Conservation (phyloP, 2,113 vertebrate genomes). For the Atrichornis clamosus region DNA sequence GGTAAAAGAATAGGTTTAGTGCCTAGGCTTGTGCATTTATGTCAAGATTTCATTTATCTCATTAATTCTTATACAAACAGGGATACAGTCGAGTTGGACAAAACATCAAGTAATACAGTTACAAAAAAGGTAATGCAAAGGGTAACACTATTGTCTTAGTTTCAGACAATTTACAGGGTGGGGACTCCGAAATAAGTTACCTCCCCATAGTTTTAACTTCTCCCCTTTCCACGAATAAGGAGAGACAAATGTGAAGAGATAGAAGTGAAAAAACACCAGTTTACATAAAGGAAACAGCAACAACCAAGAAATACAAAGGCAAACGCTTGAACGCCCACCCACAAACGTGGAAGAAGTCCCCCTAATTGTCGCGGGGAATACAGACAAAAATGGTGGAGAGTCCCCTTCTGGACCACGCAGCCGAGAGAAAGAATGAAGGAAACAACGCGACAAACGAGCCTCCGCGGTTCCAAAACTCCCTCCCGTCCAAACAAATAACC, state of each 20-base stretch:
- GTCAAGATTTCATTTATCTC: background rate
- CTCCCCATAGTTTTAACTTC: background rate
- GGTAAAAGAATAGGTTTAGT: background rate
- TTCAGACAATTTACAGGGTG: accelerated
- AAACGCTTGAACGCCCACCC: accelerated
- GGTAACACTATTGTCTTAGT: background rate
- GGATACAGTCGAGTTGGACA: background rate
- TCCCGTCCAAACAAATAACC: background rate
- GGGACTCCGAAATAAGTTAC: background rate
- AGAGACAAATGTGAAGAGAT: background rate
- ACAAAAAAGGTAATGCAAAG: background rate
- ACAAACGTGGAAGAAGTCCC: background rate
- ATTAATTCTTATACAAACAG: background rate
- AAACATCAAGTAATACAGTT: background rate
- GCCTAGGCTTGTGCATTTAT: background rate
- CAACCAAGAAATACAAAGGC: background rate
- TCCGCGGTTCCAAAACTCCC: background rate
- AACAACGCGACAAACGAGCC: background rate
- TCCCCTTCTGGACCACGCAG: background rate
- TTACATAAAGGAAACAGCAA: background rate
- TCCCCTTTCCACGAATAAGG: background rate
- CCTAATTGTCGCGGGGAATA: accelerated
- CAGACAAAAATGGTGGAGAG: background rate
- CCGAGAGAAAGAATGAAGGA: background rate
- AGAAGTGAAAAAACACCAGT: background rate